Conservation (phyloP, 2,113 vertebrate species). For the Pyrgilauda ruficollis region DNA sequence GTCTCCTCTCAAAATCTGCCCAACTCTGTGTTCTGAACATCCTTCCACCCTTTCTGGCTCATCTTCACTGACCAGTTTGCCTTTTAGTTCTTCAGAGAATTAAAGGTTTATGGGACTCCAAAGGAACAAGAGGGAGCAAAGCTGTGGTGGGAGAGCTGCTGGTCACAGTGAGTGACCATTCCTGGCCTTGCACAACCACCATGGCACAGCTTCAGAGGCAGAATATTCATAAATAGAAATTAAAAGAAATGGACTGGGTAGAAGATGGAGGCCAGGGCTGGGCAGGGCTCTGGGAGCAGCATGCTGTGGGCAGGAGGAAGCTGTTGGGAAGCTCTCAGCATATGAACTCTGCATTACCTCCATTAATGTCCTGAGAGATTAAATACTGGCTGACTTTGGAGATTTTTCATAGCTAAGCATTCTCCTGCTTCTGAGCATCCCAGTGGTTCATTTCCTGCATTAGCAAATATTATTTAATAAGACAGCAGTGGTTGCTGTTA, state of each 20-base stretch:
- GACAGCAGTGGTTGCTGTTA: neutral
- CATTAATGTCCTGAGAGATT: neutral
- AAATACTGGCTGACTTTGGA: neutral
- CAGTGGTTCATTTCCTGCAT: neutral
- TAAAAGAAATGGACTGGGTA: rapidly evolving
- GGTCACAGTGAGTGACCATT: rapidly evolving
- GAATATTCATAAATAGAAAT: neutral
- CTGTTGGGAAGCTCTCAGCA: neutral
- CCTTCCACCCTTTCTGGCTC: neutral
- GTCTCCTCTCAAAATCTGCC: neutral
- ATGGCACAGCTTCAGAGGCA: neutral
- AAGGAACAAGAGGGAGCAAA: neutral
- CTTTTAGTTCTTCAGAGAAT: neutral
- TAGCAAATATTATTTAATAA: neutral
- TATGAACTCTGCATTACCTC: neutral
- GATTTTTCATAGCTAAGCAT: neutral
- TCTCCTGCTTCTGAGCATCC: neutral
- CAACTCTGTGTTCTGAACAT: neutral
- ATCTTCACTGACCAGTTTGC: neutral
- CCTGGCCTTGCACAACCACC: neutral
- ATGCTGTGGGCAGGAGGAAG: neutral
- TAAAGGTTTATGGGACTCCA: neutral
- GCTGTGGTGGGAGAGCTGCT: neutral
- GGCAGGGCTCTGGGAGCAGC: neutral
- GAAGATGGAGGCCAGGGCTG: neutral